Percentiles rank a stretch among this genome's conserved stretches.
phyloP scores from a whole-genome alignment of 2,113 vertebrate species.

The Orcinus orca region DNA sequence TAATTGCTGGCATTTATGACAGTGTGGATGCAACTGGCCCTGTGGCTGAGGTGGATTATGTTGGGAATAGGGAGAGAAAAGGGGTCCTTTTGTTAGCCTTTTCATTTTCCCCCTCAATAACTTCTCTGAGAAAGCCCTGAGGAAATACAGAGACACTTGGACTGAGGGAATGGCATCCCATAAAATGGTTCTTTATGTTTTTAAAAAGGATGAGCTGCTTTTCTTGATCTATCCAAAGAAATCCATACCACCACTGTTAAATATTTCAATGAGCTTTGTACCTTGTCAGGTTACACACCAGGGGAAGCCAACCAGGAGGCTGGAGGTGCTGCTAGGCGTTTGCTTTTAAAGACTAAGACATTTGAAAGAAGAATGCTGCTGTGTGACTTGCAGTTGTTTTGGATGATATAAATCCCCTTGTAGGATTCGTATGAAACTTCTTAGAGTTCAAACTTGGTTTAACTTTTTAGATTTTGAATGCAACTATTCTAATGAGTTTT shows the following conservation, averaged over 20 bases:
- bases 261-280: conserved; percentile 74
- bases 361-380: conserved; percentile 24
- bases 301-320: conserved; percentile 37
- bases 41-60: conserved; percentile 58
- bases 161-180: conserved; percentile 1
- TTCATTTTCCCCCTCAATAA: conserved; percentile 51
- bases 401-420: background rate
- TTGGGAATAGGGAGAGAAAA: conserved; percentile 54
- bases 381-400: conserved; percentile 31
- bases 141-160: conserved; percentile 33
- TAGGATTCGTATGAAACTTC: conserved; percentile 12
- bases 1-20: conserved; percentile 76
- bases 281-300: conserved; percentile 74
- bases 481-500: background rate
- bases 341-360: background rate
- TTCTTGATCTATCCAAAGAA: conserved; percentile 67
- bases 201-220: conserved; percentile 50
- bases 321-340: background rate
- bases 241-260: conserved; percentile 66
- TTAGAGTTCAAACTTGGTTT: background rate
- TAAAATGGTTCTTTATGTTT: conserved; percentile 67
- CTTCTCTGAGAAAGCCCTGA: background rate
- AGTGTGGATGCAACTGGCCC: conserved; percentile 64
- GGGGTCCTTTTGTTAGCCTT: conserved; percentile 67
- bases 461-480: conserved; percentile 7